Evolutionary conservation across 1,140 invertebrate genomes (phyloP), one percentile per base, ranked within the genome.

Genomic region (Holotrichia oblita): DNA sequence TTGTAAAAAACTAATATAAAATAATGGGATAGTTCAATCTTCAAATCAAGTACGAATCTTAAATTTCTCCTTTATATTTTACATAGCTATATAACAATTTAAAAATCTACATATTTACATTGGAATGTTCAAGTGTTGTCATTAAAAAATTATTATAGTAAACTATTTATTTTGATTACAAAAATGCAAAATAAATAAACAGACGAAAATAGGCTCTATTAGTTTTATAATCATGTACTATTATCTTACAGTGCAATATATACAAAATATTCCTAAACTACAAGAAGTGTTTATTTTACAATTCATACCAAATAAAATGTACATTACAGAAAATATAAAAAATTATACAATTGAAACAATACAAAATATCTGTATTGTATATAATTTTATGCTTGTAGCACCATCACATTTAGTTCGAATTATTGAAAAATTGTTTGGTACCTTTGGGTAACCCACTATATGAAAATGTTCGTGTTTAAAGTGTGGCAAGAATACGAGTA

Each of bases 401-500:
- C 84, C 83, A 85, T 85, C 83, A 85, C 84, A 85, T 84, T 84
- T 81, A 85, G 79, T 81, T 79, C 41, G 77, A 78, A 44, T 79
- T 78, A 40, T 77, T 82, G 22, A 77, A 79, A 34, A 79, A 79
- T 72, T 80, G 73, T 42, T 40, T 69, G 61, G 61, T 69, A 69
- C 61, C 27, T 6, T 55, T 55, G 27, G n/a, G 42, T 76, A 72
- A 69, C 76, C 73, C 9, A 64, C 69, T 73, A 27, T 73, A 2
- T 34, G 6, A 44, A 69, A 74, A 40, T 40, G 42, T 77, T 17
- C 48, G n/a, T 42, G 79, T 83, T 93, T 93, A 97, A 84, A 98
- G 90, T 59, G 96, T 98, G 75, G 97, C 96, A 83, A 98, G 89
- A 81, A 98, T 97, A 85, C 97, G 92, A 75, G 96, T 97, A 84